Conservation (phyloP, 2,888 invertebrate species). For the Laothoe populi region DNA sequence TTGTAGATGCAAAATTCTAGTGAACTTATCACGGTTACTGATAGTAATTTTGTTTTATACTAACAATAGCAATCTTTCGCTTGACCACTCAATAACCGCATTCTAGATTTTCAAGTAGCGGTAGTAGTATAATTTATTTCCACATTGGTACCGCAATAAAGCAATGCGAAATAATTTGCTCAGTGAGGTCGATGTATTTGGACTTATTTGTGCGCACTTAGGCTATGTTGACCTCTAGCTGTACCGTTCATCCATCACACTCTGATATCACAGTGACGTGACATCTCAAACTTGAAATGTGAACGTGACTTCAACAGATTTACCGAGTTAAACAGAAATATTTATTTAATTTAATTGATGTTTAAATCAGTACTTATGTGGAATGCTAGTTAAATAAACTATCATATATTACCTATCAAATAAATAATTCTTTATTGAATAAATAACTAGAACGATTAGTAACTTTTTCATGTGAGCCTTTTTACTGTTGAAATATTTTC, state of each 20-base stretch:
- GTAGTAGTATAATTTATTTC: not conserved
- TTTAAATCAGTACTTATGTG: no score
- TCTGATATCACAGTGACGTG: conserved; percentile 16
- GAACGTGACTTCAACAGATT: conserved; percentile 10
- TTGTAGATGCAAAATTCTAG: no score
- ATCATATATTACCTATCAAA: no score
- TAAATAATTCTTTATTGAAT: no score
- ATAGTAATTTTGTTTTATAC: not conserved
- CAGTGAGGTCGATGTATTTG: conserved; percentile 36
- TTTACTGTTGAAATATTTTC: no score
- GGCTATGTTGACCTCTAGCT: conserved; percentile 31
- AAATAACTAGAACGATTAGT: no score
- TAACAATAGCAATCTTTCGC: not conserved
- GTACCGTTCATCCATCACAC: conserved; percentile 30
- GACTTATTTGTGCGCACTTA: conserved; percentile 38
- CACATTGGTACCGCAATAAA: conserved; percentile 23
- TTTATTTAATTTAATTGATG: no score
- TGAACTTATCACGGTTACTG: not conserved
- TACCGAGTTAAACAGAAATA: not conserved
- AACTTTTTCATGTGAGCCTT: no score
- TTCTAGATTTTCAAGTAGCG: not conserved
- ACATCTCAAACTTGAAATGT: conserved; percentile 13
- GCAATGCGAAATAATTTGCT: conserved; percentile 37
- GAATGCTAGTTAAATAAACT: no score
- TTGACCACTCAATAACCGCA: not conserved